phyloP scores from a whole-genome alignment of 2,797 vertebrate genomes.

The Alfaro cultratus region DNA sequence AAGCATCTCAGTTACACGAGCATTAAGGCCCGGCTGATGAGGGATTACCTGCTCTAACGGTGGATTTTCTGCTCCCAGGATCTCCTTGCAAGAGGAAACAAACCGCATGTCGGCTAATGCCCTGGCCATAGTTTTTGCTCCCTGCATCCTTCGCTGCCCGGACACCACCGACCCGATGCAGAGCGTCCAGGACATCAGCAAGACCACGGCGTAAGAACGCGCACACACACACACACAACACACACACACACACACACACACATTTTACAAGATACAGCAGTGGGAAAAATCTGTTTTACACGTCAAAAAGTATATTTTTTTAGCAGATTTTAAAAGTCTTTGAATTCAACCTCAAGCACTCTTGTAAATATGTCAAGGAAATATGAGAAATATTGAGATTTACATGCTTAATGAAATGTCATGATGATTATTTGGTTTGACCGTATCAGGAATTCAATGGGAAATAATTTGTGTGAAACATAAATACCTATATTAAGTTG shows the following conservation, averaged over 20 bases:
- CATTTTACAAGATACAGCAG: background rate
- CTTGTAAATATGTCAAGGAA: too few relatives aligned
- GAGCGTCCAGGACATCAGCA: conserved; percentile 97
- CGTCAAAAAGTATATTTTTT: background rate
- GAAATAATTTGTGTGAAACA: too few relatives aligned
- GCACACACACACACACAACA: fast-evolving
- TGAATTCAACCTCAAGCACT: background rate
- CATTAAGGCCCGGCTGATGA: background rate
- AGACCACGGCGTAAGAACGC: conserved; percentile 93
- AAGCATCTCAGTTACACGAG: background rate
- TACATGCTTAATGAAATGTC: too few relatives aligned
- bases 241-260: background rate
- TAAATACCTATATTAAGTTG: too few relatives aligned
- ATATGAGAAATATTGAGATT: too few relatives aligned
- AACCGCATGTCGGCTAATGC: conserved; percentile 99
- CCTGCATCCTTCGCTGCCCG: conserved; percentile 95
- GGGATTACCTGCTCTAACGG: conserved; percentile 6
- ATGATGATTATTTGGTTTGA: too few relatives aligned
- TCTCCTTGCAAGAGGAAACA: conserved; percentile 94
- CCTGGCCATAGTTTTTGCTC: conserved; percentile 97
- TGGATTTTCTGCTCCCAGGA: conserved; percentile 77
- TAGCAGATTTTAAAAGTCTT: background rate
- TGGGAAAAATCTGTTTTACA: background rate
- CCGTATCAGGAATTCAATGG: too few relatives aligned
- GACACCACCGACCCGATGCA: conserved; percentile 94